Conservation (phyloP, 30 jellyfish, hydroid and myxozoan species). For the Turritopsis dohrnii region DNA sequence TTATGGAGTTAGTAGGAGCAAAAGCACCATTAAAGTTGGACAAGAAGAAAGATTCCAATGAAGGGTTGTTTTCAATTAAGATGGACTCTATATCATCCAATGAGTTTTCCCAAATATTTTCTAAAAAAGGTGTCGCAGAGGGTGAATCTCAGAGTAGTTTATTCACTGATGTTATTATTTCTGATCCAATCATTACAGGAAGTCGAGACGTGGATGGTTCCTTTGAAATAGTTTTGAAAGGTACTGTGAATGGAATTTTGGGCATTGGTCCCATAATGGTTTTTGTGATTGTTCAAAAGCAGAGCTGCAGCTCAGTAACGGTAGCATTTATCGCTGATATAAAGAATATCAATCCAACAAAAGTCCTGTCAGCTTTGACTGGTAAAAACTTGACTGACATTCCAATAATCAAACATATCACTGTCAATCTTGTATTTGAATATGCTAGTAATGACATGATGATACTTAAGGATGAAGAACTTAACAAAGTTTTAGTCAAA, state of each 20-base stretch:
- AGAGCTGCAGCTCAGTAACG: constrained; percentile 31
- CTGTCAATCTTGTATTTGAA: constrained; percentile 47
- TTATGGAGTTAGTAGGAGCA: constrained; percentile 33
- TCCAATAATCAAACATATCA: constrained; percentile 53
- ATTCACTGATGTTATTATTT: constrained; percentile 38
- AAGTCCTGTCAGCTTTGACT: constrained; percentile 37
- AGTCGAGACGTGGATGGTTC: constrained; percentile 51
- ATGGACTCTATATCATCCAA: constrained; percentile 36
- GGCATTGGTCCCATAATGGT: constrained; percentile 44
- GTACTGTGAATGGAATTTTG: constrained; percentile 29
- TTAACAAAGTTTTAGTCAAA: constrained; percentile 36
- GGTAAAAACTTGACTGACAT: constrained; percentile 53
- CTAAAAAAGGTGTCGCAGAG: constrained; percentile 40
- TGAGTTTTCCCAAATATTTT: constrained; percentile 48
- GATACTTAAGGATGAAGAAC: constrained; percentile 39
- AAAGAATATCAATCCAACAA: constrained; percentile 48
- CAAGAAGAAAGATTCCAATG: constrained; percentile 42
- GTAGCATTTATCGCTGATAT: constrained; percentile 56
- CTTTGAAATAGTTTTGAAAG: constrained; percentile 58
- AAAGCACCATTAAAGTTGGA: constrained; percentile 40
- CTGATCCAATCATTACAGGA: constrained; percentile 54
- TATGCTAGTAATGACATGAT: constrained; percentile 51
- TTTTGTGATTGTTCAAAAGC: constrained; percentile 54
- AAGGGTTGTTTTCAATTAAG: constrained; percentile 39
- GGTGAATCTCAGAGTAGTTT: constrained; percentile 34